Base-by-base conservation (phyloP, 1,140 invertebrate genomes). In the Drosophila biarmipes region DNA sequence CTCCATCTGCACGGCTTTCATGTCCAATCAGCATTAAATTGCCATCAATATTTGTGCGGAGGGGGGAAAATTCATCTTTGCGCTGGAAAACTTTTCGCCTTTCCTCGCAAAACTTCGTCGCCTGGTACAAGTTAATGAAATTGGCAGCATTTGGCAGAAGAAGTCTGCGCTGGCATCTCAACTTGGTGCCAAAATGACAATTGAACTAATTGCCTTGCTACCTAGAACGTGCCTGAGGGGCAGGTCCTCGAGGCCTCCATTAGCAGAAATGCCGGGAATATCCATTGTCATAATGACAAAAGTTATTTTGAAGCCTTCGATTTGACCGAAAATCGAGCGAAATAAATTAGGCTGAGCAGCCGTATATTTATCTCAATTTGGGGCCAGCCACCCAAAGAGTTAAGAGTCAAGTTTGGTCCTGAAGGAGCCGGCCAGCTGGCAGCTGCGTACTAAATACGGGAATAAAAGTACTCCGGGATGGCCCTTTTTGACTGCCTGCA, bases 351-450 rank as follows among this genome's bases (percentile, higher is more conserved):
- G 63, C 68, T 69, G 73, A 57, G 74, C 59, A 49, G 51, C 12
- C 14, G 51, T 84, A 84, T 84, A 87, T 87, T 87, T 89, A 87
- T 87, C 84, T 87, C 80, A 84, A 87, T 87, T 87, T 87, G 56
- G 12, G 46, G 45, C 66, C 38, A 34, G 34, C 31, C 40, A 42
- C 55, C 34, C 27, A 85, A 86, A 86, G 82, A 86, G 82, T 82
- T 87, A 74, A 86, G 81, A 86, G 79, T 64, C 74, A 69, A 69
- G 68, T 59, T 61, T 21, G 68, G 54, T 27, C 27, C 48, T 19
- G 27, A 31, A 42, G 55, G 17, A 42, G 45, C 21, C 6, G n/a
- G 24, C 29, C 63, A 24, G 24, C 24, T 24, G 24, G 24, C 48
- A 38, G 49, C 42, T 63, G 56, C 55, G 59, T 67, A 82, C 80